These are phyloP conservation scores for Tineola bisselliella DNA, from an alignment of 2,888 invertebrate species.

Conservation along the genomic window DNA sequence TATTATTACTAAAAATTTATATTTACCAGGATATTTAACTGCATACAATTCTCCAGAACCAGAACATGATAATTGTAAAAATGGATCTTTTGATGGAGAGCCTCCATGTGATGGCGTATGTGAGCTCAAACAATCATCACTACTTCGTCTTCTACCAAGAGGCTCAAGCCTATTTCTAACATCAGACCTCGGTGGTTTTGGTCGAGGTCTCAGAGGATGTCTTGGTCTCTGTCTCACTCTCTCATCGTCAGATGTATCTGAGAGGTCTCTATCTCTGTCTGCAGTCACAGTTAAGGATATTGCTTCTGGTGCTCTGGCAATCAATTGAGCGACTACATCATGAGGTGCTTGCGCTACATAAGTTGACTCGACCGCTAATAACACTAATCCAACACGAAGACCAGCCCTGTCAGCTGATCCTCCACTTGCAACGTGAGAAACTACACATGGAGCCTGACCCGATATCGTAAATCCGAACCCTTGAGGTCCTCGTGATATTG, in stretches of 20 bases:
- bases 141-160: neutral
- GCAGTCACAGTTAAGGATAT: constrained; percentile 85
- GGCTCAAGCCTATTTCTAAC: constrained; percentile 2
- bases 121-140: neutral
- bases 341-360: constrained; percentile 93
- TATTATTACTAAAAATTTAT: neutral
- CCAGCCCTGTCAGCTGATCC: constrained; percentile 90
- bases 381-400: constrained; percentile 89
- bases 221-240: constrained; percentile 45
- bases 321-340: constrained; percentile 91
- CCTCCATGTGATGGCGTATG: neutral
- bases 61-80: neutral
- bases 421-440: constrained; percentile 90
- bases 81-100: neutral
- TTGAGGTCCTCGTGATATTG: constrained; percentile 84
- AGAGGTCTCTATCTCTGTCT: constrained; percentile 45
- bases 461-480: constrained; percentile 99
- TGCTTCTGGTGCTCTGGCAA: constrained; percentile 85
- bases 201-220: constrained; percentile 46
- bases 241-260: constrained; percentile 51
- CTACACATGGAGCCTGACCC: constrained; percentile 94
- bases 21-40: neutral
- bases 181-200: constrained; percentile 42
- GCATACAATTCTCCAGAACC: constrained; percentile 1
- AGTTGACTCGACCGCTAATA: constrained; percentile 90